Evolutionary conservation across 2,888 invertebrate species (phyloP), one percentile per base, ranked within the genome.

Genomic region (Tipula vernalis): DNA sequence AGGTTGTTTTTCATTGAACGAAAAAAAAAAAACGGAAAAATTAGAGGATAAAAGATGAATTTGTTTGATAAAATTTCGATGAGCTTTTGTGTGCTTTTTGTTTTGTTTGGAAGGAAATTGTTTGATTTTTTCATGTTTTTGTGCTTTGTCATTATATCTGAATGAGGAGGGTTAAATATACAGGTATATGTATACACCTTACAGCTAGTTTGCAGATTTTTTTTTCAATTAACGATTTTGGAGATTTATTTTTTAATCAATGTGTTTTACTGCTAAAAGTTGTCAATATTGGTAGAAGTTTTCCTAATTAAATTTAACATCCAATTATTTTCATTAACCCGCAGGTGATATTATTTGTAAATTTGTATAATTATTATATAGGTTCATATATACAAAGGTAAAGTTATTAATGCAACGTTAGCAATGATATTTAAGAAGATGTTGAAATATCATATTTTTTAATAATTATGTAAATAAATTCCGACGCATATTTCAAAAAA

Each of bases 11-110:
- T 28, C 71, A 71, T 71, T 71, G 71, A 71, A 71, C 71, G 71
- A 71, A 71, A 71, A 71, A 71, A 71, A 71, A 71, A 57, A 51
- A 71, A 71, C 71, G 10, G 71, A 71, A 71, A 71, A 71, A 71
- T 71, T 71, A 71, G 71, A 71, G 71, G 71, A 71, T 71, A 71
- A 71, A 71, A 71, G 71, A 71, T 71, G 71, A 71, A 71, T 71
- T 71, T 71, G 71, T 71, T 71, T 71, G 71, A 71, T 71, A 71
- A 71, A 71, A 71, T 71, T 71, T 71, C 71, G 71, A 71, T 71
- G 71, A 71, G 71, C 28, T 71, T 71, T 71, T 71, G 71, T 71
- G 71, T 71, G 71, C 71, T 71, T 71, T 71, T 28, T 71, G 71
- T 71, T 71, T 71, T 28, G 10, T 71, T 71, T 71, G 28, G 71